These are phyloP conservation scores for Phylloscopus trochilus DNA, from an alignment of 2,113 vertebrate species.

Conservation along the genomic window DNA sequence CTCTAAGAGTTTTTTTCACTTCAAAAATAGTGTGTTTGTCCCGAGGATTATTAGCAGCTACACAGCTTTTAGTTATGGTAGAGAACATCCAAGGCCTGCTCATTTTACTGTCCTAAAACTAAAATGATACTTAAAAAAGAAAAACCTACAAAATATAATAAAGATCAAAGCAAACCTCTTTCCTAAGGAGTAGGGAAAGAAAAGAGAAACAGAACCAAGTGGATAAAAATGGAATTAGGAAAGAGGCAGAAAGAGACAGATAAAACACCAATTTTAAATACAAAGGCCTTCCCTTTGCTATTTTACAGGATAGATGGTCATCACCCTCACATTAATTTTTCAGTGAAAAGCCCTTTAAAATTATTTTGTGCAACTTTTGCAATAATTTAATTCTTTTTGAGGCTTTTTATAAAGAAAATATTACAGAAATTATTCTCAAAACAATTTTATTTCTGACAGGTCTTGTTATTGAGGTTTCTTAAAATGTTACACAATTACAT, in stretches of 20 bases:
- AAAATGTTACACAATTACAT: neutral
- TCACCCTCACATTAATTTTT: neutral
- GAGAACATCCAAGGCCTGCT: neutral
- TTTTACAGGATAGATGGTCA: neutral
- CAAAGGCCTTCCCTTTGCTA: neutral
- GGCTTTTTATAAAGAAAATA: neutral
- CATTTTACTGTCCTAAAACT: neutral
- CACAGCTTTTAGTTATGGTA: neutral
- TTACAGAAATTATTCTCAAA: neutral
- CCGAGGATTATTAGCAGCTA: neutral
- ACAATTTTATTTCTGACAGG: neutral
- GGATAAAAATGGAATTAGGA: slow-evolving; percentile 13
- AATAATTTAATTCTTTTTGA: neutral
- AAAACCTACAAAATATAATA: neutral
- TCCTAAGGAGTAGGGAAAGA: neutral
- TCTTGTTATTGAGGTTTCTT: neutral
- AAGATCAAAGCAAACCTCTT: slow-evolving; percentile 39
- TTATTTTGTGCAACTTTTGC: neutral
- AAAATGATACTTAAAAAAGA: neutral
- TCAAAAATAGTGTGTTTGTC: neutral
- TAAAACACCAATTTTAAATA: neutral
- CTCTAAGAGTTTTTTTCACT: neutral
- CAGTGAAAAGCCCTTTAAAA: neutral
- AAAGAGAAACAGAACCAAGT: neutral
- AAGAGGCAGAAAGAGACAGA: neutral